phyloP scores from a whole-genome alignment of 2,888 invertebrate species.

The Cordylochernes scorpioides region DNA sequence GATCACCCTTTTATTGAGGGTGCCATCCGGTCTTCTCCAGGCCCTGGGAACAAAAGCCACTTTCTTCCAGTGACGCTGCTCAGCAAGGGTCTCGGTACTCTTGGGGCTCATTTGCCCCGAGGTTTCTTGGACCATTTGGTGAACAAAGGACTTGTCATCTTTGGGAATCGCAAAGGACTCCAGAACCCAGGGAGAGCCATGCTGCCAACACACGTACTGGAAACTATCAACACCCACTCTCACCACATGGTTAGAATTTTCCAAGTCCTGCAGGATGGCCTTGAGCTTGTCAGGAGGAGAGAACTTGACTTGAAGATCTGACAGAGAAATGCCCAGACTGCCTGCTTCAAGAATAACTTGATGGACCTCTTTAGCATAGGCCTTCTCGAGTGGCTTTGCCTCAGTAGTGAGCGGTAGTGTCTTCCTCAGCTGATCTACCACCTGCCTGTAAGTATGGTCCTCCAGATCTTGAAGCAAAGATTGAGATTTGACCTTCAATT shows the following conservation, averaged over 20 bases:
- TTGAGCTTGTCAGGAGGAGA: no score
- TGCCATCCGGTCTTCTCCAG: conserved; percentile 47
- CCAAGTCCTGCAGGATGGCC: no score
- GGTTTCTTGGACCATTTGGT: no score
- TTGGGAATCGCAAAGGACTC: conserved; percentile 1
- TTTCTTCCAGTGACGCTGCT: neutral
- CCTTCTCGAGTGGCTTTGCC: no score
- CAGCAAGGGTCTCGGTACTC: no score
- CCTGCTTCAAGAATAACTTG: conserved; percentile 1
- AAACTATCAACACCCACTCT: conserved; percentile 5
- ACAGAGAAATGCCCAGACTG: conserved; percentile 5
- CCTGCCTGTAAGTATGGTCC: no score
- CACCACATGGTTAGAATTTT: neutral
- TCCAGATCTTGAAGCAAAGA: no score
- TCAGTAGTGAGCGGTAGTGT: no score
- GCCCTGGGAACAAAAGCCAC: conserved; percentile 27
- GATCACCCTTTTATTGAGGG: conserved; percentile 36
- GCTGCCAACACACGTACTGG: conserved; percentile 5
- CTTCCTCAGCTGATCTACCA: no score
- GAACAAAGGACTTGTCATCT: conserved; percentile 1
- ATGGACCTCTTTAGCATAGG: neutral
- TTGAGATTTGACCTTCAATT: no score
- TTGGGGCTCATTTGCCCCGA: no score
- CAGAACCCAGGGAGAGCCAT: conserved; percentile 7
- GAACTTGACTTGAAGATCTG: no score